Evolutionary conservation across 2,797 vertebrate genomes (phyloP).

Genomic region (Poecilia picta): DNA sequence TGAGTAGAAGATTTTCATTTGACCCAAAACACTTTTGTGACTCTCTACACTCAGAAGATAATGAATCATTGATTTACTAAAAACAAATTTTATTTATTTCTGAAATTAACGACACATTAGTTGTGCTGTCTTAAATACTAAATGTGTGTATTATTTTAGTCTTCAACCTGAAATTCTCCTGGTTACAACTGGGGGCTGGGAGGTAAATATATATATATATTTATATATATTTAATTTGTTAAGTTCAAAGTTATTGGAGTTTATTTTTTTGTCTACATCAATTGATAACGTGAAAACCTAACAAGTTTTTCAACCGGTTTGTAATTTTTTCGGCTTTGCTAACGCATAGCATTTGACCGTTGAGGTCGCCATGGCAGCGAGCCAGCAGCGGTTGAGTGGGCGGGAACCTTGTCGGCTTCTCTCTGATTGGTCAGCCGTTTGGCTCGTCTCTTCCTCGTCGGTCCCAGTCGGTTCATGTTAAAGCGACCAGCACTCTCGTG

Average conservation of each 20-base stretch:
- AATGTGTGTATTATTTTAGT: background rate
- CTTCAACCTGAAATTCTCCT: background rate
- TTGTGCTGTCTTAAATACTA: background rate
- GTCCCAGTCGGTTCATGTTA: constrained; percentile 7
- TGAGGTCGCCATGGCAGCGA: constrained; percentile 26
- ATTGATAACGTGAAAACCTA: too few species aligned
- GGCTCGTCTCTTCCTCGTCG: constrained; percentile 29
- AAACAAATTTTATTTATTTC: background rate
- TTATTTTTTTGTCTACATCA: background rate
- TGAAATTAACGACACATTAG: background rate
- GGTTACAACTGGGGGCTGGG: background rate
- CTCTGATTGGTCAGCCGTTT: constrained; percentile 58
- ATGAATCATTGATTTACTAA: background rate
- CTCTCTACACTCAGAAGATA: background rate
- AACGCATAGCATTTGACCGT: background rate
- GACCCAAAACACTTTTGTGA: background rate
- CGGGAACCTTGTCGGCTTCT: constrained; percentile 42
- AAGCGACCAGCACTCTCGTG: constrained; percentile 11
- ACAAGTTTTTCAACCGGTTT: too few species aligned
- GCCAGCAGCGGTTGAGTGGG: constrained; percentile 43
- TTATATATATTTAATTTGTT: too few species aligned
- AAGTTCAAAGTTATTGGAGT: too few species aligned
- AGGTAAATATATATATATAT: background rate
- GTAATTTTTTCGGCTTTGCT: background rate
- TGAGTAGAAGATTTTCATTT: background rate